Base-by-base conservation (phyloP, 2,113 vertebrate genomes). In the Ia io region DNA sequence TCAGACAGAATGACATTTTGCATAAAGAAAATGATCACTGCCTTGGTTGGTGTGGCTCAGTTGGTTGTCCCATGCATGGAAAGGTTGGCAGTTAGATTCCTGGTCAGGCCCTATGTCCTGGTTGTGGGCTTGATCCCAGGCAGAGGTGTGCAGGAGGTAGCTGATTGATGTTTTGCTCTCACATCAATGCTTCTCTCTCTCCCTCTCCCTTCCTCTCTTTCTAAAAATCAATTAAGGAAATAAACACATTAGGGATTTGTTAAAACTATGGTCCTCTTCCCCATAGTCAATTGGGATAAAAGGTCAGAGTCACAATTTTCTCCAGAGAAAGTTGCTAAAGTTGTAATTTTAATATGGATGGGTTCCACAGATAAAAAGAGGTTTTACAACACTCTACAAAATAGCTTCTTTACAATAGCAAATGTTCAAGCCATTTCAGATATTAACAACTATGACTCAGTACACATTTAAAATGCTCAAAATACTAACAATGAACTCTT, bases 241-340 rank as follows among this genome's bases (percentile, higher is more conserved):
- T 30, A 32, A 92, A 93, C 51, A 91, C 65, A 90, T 80, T 89
- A 89, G 56, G 6, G 32, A 94, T 87, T 90, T 91, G 30, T 83
- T 84, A 44, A 93, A 97, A 97, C 94, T 93, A 92, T 22, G 77
- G 74, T 71, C 59, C 70, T 95, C 44, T 87, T 93, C 61, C 86
- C 87, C 22, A 67, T 90, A 87, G 70, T 71, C 84, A 97, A 94
- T 91, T 94, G 70, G 76, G 91, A 96, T 67, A 91, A 94, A 97
- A 96, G 92, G 91, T 96, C 93, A 95, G 73, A 91, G 74, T 94
- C 63, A 94, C 90, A 84, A 95, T 93, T 95, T 96, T 93, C 92
- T 96, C 74, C 59, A 59, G 59, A 84, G 61, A 94, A 96, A 89
- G 79, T 88, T 90, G 37, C 74, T 96, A 37, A 97, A 93, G 79